Evolutionary conservation across 2,888 invertebrate genomes (phyloP).

Genomic region (Argyresthia albistria): DNA sequence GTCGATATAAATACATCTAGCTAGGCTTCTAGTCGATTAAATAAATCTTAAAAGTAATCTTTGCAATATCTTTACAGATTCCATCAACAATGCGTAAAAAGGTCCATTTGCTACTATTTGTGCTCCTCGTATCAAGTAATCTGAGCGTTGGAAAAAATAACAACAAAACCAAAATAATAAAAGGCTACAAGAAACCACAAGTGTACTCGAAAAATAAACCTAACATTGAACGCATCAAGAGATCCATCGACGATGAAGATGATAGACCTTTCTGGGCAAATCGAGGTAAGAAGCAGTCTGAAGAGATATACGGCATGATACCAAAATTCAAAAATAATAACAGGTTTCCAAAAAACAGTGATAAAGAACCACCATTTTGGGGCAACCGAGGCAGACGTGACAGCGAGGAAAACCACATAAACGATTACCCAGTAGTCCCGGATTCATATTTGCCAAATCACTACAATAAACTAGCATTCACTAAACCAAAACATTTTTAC

Average conservation of each 20-base stretch:
- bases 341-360: conserved; percentile 9
- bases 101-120: conserved; percentile 26
- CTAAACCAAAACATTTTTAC: background rate
- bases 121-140: conserved; percentile 36
- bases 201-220: conserved; percentile 24
- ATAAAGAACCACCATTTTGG: conserved; percentile 49
- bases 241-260: conserved; percentile 33
- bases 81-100: conserved; percentile 35
- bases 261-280: conserved; percentile 36
- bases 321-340: conserved; percentile 4
- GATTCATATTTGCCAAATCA: conserved; percentile 1
- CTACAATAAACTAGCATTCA: background rate
- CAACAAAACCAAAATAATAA: conserved; percentile 30
- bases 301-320: conserved; percentile 11
- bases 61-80: conserved; percentile 29
- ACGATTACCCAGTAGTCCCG: conserved; percentile 13
- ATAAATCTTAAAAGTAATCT: too few species aligned
- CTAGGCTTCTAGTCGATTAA: too few species aligned
- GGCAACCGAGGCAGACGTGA: conserved; percentile 46
- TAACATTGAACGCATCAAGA: conserved; percentile 31
- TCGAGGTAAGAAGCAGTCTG: conserved; percentile 24
- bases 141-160: conserved; percentile 32
- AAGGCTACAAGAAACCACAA: conserved; percentile 20
- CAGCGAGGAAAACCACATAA: conserved; percentile 24
- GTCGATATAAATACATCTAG: too few species aligned